Conservation (phyloP, 2,888 invertebrate species). For the Drosophila neutralis region DNA sequence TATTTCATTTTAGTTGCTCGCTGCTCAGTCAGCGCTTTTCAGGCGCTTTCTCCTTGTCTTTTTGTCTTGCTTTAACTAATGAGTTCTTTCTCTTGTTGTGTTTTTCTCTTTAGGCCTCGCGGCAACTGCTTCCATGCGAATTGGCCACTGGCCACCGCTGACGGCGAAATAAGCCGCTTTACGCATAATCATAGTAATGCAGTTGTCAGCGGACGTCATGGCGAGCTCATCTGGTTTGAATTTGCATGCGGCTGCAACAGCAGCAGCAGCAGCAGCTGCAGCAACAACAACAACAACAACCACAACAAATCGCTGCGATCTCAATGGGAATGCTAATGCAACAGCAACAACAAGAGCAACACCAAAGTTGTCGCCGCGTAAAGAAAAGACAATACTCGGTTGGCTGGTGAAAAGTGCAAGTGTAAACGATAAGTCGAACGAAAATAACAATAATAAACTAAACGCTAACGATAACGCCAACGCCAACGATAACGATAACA, state of each 20-base stretch:
- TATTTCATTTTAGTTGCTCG: conserved; percentile 6
- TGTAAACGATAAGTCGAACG: conserved; percentile 43
- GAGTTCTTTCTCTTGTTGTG: conserved; percentile 17
- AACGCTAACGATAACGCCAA: conserved; percentile 29
- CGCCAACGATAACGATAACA: conserved; percentile 29
- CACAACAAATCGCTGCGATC: conserved; percentile 38
- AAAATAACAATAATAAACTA: conserved; percentile 37
- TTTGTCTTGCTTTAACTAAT: conserved; percentile 10
- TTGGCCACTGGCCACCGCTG: conserved; percentile 56
- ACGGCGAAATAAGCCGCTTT: conserved; percentile 19
- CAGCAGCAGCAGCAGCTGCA: conserved; percentile 18
- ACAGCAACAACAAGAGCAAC: conserved; percentile 13
- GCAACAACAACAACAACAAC: neutral
- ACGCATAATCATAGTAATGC: conserved; percentile 31
- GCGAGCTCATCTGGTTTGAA: conserved; percentile 38
- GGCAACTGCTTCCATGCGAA: conserved; percentile 50
- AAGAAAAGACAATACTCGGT: conserved; percentile 82
- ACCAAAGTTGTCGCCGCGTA: conserved; percentile 56
- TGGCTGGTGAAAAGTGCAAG: conserved; percentile 79
- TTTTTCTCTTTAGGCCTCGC: conserved; percentile 57
- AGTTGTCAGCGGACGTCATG: conserved; percentile 40
- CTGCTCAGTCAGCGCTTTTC: conserved; percentile 17
- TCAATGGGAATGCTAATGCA: conserved; percentile 53
- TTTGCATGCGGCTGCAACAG: conserved; percentile 32
- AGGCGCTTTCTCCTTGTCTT: conserved; percentile 43